Percentiles rank a stretch among this genome's conserved stretches.
Conservation (phyloP, 2,113 vertebrate species). For the Cricetomys ansorgei region DNA sequence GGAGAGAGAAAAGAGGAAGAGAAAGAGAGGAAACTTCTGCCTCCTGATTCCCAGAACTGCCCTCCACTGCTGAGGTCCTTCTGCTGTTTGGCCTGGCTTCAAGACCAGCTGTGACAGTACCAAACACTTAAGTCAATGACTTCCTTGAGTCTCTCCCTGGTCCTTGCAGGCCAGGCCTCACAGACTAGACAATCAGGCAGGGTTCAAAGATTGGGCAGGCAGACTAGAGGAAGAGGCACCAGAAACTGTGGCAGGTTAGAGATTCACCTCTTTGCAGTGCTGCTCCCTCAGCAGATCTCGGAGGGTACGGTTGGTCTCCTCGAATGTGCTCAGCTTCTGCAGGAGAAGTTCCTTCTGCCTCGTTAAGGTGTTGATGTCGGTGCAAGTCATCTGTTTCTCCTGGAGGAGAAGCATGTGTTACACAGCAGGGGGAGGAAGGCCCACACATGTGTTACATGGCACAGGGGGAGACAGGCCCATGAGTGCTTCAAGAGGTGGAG, state of each 20-base stretch:
- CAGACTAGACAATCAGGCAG: neutral
- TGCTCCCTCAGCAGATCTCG: conserved; percentile 93
- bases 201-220: neutral
- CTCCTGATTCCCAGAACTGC: neutral
- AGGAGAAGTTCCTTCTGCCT: conserved; percentile 93
- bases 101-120: neutral
- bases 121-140: rapidly evolving
- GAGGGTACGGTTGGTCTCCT: conserved; percentile 92
- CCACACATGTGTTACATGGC: neutral
- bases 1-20: neutral
- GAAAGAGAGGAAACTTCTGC: neutral
- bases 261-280: conserved; percentile 89
- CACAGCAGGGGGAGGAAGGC: neutral
- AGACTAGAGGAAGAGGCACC: rapidly evolving
- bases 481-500: neutral
- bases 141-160: neutral
- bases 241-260: rapidly evolving
- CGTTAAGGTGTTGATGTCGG: conserved; percentile 88
- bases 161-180: neutral
- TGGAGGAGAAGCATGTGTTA: conserved; percentile 72
- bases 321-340: conserved; percentile 94
- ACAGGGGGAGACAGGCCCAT: neutral
- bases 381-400: conserved; percentile 89
- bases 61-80: neutral
- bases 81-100: neutral